Evolutionary conservation across 2,888 invertebrate genomes (phyloP).

Genomic region (Matsumyia berberina): DNA sequence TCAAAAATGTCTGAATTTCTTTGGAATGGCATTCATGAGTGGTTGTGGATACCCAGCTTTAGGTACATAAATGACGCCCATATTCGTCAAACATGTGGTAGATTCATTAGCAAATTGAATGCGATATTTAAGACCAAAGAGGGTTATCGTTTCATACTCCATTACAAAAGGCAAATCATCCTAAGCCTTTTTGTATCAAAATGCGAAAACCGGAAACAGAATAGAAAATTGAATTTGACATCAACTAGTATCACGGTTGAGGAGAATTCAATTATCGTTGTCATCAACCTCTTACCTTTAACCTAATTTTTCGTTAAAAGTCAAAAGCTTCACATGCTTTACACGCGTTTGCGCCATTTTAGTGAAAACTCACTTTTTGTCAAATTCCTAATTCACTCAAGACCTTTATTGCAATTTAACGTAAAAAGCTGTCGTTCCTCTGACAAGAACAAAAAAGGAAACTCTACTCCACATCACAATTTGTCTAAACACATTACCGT

Average conservation of each 20-base stretch:
- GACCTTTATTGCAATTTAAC: constrained; percentile 5
- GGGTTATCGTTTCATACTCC: no score
- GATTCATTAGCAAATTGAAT: no score
- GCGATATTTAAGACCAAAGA: no score
- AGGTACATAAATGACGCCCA: no score
- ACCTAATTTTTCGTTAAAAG: background rate
- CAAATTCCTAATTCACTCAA: background rate
- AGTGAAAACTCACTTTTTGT: background rate
- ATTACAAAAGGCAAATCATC: no score
- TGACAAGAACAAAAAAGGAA: background rate
- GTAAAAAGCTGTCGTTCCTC: constrained; percentile 1
- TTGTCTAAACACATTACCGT: constrained; percentile 45
- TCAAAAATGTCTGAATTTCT: no score
- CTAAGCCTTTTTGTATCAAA: no score
- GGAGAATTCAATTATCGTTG: background rate
- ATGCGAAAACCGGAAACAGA: no score
- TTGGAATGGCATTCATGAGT: no score
- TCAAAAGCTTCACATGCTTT: constrained; percentile 2
- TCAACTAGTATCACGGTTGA: background rate
- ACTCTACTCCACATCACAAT: constrained; percentile 26
- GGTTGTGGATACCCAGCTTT: no score
- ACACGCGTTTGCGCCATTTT: background rate
- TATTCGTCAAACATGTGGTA: no score
- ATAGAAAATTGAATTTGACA: background rate
- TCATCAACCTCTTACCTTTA: background rate